These are phyloP conservation scores for Canis aureus DNA, from an alignment of 2,113 vertebrate species.

Conservation along the genomic window DNA sequence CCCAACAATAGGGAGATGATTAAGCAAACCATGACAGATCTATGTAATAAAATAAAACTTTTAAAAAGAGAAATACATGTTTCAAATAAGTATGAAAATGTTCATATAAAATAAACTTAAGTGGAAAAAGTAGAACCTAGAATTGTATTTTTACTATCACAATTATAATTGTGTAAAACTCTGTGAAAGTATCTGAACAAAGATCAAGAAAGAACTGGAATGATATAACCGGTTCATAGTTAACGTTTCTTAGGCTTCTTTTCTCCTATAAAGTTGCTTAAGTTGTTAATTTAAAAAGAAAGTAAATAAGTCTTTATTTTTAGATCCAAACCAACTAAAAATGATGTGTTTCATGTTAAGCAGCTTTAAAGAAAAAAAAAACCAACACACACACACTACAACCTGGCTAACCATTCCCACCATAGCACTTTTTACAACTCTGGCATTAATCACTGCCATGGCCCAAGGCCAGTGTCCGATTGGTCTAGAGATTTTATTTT, in stretches of 20 bases:
- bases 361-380: constrained; percentile 69
- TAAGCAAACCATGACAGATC: background rate
- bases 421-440: constrained; percentile 74
- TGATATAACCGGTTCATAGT: constrained; percentile 14
- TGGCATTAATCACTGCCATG: constrained; percentile 79
- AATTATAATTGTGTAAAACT: constrained; percentile 62
- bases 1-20: background rate
- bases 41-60: constrained; percentile 35
- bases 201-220: background rate
- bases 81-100: constrained; percentile 66
- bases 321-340: constrained; percentile 68
- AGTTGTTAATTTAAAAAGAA: constrained; percentile 75
- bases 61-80: background rate
- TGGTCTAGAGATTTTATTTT: constrained; percentile 84
- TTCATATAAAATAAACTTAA: constrained; percentile 44
- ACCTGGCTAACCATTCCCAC: constrained; percentile 63
- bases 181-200: background rate
- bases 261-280: constrained; percentile 55
- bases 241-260: constrained; percentile 47
- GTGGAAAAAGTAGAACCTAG: constrained; percentile 19
- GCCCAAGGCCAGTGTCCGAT: constrained; percentile 75
- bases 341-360: constrained; percentile 73
- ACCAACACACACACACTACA: background rate
- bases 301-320: constrained; percentile 70
- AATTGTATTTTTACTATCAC: constrained; percentile 7